These are phyloP conservation scores for Sphaerodactylus townsendi DNA, from an alignment of 2,113 vertebrate genomes.

Conservation along the genomic window DNA sequence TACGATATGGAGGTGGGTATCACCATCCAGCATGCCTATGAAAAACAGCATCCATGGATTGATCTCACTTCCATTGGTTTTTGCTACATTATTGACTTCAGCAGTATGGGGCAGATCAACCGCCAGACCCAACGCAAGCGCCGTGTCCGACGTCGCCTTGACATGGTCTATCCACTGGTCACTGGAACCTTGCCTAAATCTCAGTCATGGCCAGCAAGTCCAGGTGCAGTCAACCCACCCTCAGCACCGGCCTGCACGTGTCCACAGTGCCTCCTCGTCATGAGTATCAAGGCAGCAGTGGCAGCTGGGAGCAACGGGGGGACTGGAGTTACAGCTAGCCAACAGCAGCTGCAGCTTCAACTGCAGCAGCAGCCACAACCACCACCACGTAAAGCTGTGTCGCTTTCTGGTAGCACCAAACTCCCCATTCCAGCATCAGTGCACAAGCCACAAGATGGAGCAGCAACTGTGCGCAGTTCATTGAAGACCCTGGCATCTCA, in stretches of 20 bases:
- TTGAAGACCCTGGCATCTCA: constrained; percentile 75
- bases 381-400: constrained; percentile 54
- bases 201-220: constrained; percentile 76
- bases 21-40: constrained; percentile 77
- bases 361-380: not conserved
- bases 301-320: constrained; percentile 13
- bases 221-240: constrained; percentile 48
- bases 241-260: constrained; percentile 81
- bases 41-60: constrained; percentile 80
- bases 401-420: not conserved
- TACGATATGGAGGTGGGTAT: constrained; percentile 81
- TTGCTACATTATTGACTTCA: constrained; percentile 79
- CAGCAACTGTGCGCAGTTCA: constrained; percentile 41
- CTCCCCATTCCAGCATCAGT: constrained; percentile 13
- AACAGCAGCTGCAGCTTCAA: constrained; percentile 50
- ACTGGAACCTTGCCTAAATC: constrained; percentile 77
- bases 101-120: constrained; percentile 83
- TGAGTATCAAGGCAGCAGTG: constrained; percentile 80
- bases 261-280: constrained; percentile 90
- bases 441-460: constrained; percentile 8
- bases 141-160: constrained; percentile 82
- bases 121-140: constrained; percentile 82
- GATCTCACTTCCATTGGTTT: constrained; percentile 80
- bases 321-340: constrained; percentile 47
- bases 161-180: constrained; percentile 83